These are phyloP conservation scores for Montipora capitata DNA, from an alignment of 92 coral and sea anemone genomes.

Conservation along the genomic window DNA sequence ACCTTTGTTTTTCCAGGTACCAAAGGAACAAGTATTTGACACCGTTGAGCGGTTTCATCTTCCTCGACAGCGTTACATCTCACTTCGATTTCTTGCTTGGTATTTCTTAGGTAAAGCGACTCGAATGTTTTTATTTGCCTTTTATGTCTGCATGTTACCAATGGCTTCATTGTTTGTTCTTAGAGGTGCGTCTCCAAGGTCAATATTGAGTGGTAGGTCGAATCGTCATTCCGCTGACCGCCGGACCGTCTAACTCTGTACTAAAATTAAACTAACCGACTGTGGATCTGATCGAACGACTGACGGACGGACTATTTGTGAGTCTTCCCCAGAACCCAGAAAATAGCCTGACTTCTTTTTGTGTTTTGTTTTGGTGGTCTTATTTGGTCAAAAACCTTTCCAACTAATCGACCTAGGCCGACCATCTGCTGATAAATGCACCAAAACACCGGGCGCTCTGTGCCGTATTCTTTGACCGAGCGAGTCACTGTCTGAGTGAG, in stretches of 20 bases:
- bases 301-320: background rate
- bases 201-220: background rate
- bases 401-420: too few species aligned
- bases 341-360: background rate
- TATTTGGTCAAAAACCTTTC: background rate
- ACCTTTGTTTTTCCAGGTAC: conserved; percentile 75
- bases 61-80: conserved; percentile 93
- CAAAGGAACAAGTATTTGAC: conserved; percentile 93
- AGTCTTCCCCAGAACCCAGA: background rate
- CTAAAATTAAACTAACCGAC: too few species aligned
- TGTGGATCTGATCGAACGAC: background rate
- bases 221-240: too few species aligned
- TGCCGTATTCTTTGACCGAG: too few species aligned
- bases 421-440: too few species aligned
- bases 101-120: conserved; percentile 88
- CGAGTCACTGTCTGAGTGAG: too few species aligned
- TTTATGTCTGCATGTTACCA: too few species aligned
- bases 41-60: conserved; percentile 96
- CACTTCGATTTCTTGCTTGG: conserved; percentile 97
- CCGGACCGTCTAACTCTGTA: too few species aligned
- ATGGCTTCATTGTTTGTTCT: too few species aligned
- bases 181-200: too few species aligned
- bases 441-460: too few species aligned
- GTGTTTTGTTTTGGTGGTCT: background rate
- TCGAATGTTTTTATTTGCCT: too few species aligned